Evolutionary conservation across 2,797 vertebrate species (phyloP), one percentile per base, ranked within the genome.

Genomic region (Microchirus variegatus): DNA sequence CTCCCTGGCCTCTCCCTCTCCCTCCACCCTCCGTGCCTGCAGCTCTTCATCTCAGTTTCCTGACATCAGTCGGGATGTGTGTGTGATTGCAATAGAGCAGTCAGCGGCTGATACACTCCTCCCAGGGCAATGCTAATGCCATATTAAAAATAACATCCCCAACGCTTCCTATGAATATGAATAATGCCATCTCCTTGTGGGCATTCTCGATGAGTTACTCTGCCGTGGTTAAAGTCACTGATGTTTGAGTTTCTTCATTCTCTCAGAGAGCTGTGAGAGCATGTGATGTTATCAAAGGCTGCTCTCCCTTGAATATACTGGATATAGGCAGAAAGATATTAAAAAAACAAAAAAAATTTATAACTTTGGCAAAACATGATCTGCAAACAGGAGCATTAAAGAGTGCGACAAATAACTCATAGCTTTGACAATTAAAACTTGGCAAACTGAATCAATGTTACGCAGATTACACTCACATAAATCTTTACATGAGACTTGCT

Each of bases 71-170:
- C 11, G 16, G 11, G n/a, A 44, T 46, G 19, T 31, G 76, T 63
- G 75, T 80, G 73, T 71, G 87, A 89, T 88, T 88, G 86, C 88
- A 85, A 89, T 82, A 87, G 82, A 87, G 83, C 83, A 84, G 86
- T 88, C 85, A 85, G 77, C 59, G 75, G 82, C 83, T 80, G 86
- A 87, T 83, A 78, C 84, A 73, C 80, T 85, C 82, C 79, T 88
- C 89, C 88, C 85, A 74, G 81, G 89, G 89, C 89, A 83, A 91
- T 91, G 89, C 87, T 90, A 91, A 91, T 91, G 81, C 85, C 82
- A 88, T 86, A 90, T 90, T 90, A 91, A 90, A 90, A 91, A 91
- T 90, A 89, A 91, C 89, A 88, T 87, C 78, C 82, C 83, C 79
- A 80, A 89, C 87, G 87, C 85, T 89, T 90, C 84, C 85, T 83